Evolutionary conservation across 2,888 invertebrate species (phyloP), one percentile per base, ranked within the genome.

Genomic region (Lacanobia oleracea): DNA sequence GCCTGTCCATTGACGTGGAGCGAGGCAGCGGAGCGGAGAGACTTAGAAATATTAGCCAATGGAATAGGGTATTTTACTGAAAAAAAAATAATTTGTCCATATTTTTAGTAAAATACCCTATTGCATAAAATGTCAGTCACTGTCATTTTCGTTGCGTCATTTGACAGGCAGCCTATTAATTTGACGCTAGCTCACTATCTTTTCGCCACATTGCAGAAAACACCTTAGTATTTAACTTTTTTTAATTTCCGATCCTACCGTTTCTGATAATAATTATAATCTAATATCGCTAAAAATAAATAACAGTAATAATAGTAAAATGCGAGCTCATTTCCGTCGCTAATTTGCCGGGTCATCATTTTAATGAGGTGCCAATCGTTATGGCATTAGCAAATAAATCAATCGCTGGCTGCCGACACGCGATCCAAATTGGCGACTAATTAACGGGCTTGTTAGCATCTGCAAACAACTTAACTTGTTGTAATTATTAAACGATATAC

Each of bases 381-480:
- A 66, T 45, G 60, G 40, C 71, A 68, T 67, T 82, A 73, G 57
- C 67, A 73, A 71, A 82, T 83, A 77, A 80, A 82, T 80, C 80
- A 82, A 70, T 82, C 72, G n/a, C n/a, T n/a, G 56, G 40, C 48
- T 33, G 67, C 62, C 50, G 75, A 74, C 68, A 74, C 71, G 67
- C 70, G 65, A 67, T 57, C 66, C 61, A 18, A 82, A 81, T 73
- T 54, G 65, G n/a, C 64, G 61, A 62, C 21, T 77, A 83, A 82
- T 82, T 82, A 74, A 33, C 65, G 40, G 75, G 75, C 76, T 69
- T 67, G 67, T 82, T 82, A 75, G n/a, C 66, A 33, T 62, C 50
- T 21, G 69, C 69, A 75, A 75, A 82, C 79, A 71, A 40, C 50
- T 56, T 67, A 69, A 64, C 75, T 56, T 67, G 67, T 64, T 51